Evolutionary conservation across 1,140 invertebrate genomes (phyloP), one percentile per base, ranked within the genome.

Genomic region (Plectrocnemia conspersa): DNA sequence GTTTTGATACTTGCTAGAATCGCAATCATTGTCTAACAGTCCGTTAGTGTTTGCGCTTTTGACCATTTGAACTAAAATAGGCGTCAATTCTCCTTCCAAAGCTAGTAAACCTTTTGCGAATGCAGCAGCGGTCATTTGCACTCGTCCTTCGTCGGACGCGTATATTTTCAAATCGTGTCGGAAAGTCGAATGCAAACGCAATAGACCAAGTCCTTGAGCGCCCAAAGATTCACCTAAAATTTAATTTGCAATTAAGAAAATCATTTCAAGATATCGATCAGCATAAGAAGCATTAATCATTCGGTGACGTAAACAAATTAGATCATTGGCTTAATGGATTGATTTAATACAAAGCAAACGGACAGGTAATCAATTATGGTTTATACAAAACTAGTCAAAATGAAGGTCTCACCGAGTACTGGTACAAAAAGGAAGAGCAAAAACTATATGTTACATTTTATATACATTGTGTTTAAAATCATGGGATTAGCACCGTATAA

Each of bases 111-210:
- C 96, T 77, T 98, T 99, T 1, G 97, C 94, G 74, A 99, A 99
- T 9, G 97, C 97, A 10, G 97, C 97, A 0, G 97, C 97, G 0
- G 97, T 99, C 95, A 98, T 99, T 74, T 99, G 97, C 1, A 98
- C 97, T 44, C 97, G 77, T 1, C 97, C 97, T 73, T 99, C 97
- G 71, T 99, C 97, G 4, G 93, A 97, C 1, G 97, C 96, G 74
- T 99, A 99, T 55, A 99, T 99, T 76, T 99, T 99, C 15, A 99
- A 77, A 71, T 99, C 97, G 72, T 99, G 97, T 1, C 97, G 83
- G 71, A 96, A 99, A 0, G 97, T 99, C 1, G 93, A 97, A 71
- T 99, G 97, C 0, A 99, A 75, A 22, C 97, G 81, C 1, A 97
- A 77, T 15, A 98, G 78, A 6, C 95, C 95, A 4, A 97, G 75